Percentiles rank a stretch among this genome's conserved stretches.
These are phyloP conservation scores for Dicentrarchus labrax DNA, from an alignment of 2,113 vertebrate genomes.

Conservation along the genomic window DNA sequence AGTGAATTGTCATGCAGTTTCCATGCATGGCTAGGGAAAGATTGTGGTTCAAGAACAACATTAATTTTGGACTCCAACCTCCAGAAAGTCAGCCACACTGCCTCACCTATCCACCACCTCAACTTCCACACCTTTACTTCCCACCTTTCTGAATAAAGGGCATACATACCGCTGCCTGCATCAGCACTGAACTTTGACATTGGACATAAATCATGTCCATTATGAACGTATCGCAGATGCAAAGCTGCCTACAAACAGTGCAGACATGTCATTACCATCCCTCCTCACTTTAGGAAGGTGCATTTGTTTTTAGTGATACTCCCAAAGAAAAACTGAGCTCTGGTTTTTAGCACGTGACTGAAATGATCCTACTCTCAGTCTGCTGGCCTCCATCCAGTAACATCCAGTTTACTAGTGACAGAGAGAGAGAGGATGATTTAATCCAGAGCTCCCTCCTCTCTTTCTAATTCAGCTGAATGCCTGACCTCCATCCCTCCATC, in stretches of 20 bases:
- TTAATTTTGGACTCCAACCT: background rate
- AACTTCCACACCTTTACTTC: too few species aligned
- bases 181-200: background rate
- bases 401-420: background rate
- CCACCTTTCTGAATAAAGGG: background rate
- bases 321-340: background rate
- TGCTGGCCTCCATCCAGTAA: constrained; percentile 8
- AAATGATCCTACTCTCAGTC: background rate
- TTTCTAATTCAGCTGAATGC: constrained; percentile 34
- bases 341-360: background rate
- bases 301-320: too few species aligned
- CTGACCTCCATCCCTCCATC: constrained; percentile 52
- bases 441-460: constrained; percentile 35
- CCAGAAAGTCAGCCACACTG: background rate
- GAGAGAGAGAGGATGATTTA: constrained; percentile 38
- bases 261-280: too few species aligned
- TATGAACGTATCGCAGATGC: background rate
- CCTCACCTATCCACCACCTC: background rate
- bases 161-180: background rate
- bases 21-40: too few species aligned
- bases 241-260: too few species aligned
- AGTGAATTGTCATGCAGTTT: background rate
- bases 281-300: background rate
- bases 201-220: background rate
- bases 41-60: background rate